These are phyloP conservation scores for Mobula hypostoma DNA, from an alignment of 2,113 vertebrate species.

Conservation along the genomic window DNA sequence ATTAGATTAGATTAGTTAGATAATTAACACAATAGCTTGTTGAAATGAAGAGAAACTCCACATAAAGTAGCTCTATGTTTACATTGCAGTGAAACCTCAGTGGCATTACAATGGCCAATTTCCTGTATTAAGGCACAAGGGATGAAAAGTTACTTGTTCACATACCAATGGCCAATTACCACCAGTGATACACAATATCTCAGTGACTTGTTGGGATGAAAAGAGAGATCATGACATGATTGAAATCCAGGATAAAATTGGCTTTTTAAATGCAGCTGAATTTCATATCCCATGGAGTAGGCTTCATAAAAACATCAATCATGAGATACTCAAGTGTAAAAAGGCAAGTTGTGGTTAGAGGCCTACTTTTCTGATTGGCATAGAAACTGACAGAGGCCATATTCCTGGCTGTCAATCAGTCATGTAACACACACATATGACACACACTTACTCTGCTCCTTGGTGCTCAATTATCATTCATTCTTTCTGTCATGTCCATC, in stretches of 20 bases:
- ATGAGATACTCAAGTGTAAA: neutral
- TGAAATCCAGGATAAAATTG: neutral
- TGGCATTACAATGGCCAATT: conserved; percentile 30
- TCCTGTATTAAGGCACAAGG: neutral
- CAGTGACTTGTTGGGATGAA: neutral
- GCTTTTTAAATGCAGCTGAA: conserved; percentile 7
- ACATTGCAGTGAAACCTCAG: neutral
- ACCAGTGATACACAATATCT: conserved; percentile 27
- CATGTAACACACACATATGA: neutral
- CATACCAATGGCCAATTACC: neutral
- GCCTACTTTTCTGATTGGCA: neutral
- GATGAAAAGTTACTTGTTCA: neutral
- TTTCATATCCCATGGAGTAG: neutral
- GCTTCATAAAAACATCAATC: conserved; percentile 1
- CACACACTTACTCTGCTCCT: neutral
- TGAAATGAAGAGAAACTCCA: conserved; percentile 12
- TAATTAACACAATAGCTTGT: neutral
- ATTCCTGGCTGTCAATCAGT: conserved; percentile 22
- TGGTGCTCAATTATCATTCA: neutral
- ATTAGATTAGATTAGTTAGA: neutral
- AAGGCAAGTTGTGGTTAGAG: conserved; percentile 1
- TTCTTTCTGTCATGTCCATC: neutral
- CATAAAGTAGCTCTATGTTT: neutral
- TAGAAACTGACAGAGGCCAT: conserved; percentile 19
- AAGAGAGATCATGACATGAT: neutral